Percentiles rank a stretch among this genome's conserved stretches.
phyloP scores from a whole-genome alignment of 2,888 invertebrate genomes.

The Scrobipalpa atriplicella region DNA sequence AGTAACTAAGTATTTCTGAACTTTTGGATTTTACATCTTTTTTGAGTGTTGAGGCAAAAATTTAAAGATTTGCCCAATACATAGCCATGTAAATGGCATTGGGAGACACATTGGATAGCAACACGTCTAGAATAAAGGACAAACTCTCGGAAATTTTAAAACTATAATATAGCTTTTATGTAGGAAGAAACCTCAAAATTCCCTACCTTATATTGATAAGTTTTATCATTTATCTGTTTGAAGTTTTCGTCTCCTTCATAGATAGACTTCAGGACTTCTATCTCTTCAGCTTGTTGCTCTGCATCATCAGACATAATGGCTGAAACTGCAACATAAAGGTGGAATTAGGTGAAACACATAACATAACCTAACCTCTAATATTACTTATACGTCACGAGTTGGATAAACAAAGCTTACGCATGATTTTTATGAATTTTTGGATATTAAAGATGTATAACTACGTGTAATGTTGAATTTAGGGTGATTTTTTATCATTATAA shows the following conservation, averaged over 20 bases:
- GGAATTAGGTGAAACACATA: neutral
- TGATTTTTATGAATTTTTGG: neutral
- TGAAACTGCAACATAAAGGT: neutral
- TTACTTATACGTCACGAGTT: neutral
- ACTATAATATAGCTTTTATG: no score
- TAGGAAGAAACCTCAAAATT: slow-evolving; percentile 1
- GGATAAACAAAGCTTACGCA: neutral
- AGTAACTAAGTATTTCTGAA: no score
- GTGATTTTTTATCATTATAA: neutral
- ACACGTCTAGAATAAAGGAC: no score
- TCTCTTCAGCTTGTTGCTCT: slow-evolving; percentile 92
- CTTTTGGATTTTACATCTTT: no score
- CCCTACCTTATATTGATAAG: slow-evolving; percentile 95
- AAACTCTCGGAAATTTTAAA: no score
- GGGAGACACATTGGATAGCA: no score
- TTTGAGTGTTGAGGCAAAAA: no score
- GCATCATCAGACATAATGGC: slow-evolving; percentile 70
- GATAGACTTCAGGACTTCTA: slow-evolving; percentile 95
- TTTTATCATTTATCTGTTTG: slow-evolving; percentile 89
- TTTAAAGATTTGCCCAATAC: no score
- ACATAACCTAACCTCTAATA: slow-evolving; percentile 7
- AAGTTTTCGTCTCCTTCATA: slow-evolving; percentile 96
- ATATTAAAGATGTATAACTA: neutral
- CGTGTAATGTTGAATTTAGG: neutral
- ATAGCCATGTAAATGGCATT: no score